Evolutionary conservation across 2,797 vertebrate species (phyloP).

Genomic region (Lagocephalus sceleratus): DNA sequence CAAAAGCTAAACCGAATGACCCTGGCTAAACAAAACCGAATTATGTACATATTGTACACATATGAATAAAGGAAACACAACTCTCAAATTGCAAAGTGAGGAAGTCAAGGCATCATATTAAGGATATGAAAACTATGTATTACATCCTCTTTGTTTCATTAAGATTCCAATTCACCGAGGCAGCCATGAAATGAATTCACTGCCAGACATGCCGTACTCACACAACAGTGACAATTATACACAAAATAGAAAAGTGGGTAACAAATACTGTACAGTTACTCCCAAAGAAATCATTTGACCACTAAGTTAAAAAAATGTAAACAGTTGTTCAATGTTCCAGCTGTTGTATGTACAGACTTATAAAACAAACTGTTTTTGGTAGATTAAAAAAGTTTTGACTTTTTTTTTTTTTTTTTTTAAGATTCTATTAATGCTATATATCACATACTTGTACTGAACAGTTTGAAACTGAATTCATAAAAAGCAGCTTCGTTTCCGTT

Average conservation of each 20-base stretch:
- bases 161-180: neutral
- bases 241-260: conserved; percentile 15
- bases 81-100: neutral
- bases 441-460: conserved; percentile 6
- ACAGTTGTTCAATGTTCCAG: conserved; percentile 6
- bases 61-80: neutral
- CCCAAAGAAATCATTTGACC: conserved; percentile 5
- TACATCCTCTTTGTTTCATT: neutral
- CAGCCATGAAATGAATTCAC: conserved; percentile 15
- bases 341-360: conserved; percentile 12
- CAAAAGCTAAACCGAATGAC: conserved; percentile 10
- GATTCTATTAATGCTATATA: conserved; percentile 19
- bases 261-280: conserved; percentile 23
- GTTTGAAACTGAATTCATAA: conserved; percentile 7
- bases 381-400: neutral
- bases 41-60: conserved; percentile 1
- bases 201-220: conserved; percentile 17
- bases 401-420: too few relatives aligned
- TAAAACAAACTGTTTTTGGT: conserved; percentile 9
- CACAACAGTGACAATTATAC: conserved; percentile 11
- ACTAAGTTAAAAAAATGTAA: conserved; percentile 10
- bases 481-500: conserved; percentile 8
- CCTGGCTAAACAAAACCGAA: neutral
- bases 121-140: conserved; percentile 3
- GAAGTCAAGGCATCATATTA: neutral